phyloP scores from a whole-genome alignment of 2,888 invertebrate species.

The Schrankia costaestrigalis region DNA sequence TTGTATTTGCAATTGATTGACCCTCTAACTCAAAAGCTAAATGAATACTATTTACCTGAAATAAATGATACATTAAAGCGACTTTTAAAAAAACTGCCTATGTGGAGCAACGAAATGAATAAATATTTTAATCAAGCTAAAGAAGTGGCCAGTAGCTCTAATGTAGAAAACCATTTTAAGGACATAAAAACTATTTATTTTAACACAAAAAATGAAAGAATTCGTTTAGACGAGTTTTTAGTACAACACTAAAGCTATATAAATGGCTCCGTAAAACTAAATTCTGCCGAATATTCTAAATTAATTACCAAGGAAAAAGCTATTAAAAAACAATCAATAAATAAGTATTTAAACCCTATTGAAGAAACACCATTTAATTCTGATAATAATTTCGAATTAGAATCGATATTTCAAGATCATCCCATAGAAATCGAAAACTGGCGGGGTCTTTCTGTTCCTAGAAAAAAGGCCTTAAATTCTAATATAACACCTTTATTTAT shows the following conservation, averaged over 20 bases:
- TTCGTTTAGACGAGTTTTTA: slow-evolving; percentile 16
- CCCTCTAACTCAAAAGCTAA: too few species aligned
- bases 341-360: slow-evolving; percentile 3
- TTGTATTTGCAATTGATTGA: slow-evolving; percentile 12
- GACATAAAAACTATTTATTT: slow-evolving; percentile 14
- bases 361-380: slow-evolving; percentile 3
- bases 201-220: slow-evolving; percentile 10
- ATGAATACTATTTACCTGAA: slow-evolving; percentile 13
- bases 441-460: too few species aligned
- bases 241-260: slow-evolving; percentile 12
- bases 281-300: slow-evolving; percentile 5
- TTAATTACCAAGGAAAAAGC: slow-evolving; percentile 5
- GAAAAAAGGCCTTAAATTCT: too few species aligned
- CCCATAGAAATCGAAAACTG: slow-evolving; percentile 12
- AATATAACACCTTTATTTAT: too few species aligned
- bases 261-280: slow-evolving; percentile 12
- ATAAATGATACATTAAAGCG: slow-evolving; percentile 15
- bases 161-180: slow-evolving; percentile 15
- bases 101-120: slow-evolving; percentile 13
- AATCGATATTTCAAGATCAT: slow-evolving; percentile 6
- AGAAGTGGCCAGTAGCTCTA: slow-evolving; percentile 10
- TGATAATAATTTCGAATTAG: slow-evolving; percentile 4
- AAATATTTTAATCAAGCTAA: slow-evolving; percentile 12
- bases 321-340: slow-evolving; percentile 1
- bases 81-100: slow-evolving; percentile 12